Percentiles rank a stretch among this genome's conserved stretches.
Conservation (phyloP, 2,113 vertebrate genomes). For the Phrynosoma platyrhinos region DNA sequence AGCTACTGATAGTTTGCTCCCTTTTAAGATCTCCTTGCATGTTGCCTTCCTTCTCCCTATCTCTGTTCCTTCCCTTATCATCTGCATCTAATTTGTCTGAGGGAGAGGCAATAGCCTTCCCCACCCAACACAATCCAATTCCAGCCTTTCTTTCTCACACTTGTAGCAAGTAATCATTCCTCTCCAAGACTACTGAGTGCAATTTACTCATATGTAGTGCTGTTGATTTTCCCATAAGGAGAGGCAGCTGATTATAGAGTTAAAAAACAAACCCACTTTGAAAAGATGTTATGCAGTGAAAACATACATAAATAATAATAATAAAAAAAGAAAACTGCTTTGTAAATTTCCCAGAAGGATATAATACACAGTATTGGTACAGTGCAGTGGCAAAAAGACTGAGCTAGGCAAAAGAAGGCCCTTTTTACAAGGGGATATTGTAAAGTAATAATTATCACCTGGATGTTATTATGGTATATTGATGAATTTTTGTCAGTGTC, state of each 20-base stretch:
- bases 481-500: no score
- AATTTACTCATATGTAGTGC: not conserved
- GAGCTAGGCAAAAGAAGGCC: no score
- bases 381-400: no score
- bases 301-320: not conserved
- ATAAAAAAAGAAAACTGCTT: not conserved
- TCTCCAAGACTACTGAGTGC: not conserved
- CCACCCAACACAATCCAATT: not conserved
- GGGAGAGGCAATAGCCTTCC: not conserved
- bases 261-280: not conserved
- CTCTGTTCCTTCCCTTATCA: not conserved
- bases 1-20: fast-evolving
- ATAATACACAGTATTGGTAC: no score
- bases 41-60: not conserved
- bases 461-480: no score
- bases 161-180: not conserved
- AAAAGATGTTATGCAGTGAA: not conserved
- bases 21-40: not conserved
- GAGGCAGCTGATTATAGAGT: not conserved
- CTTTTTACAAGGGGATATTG: no score
- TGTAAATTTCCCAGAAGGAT: not conserved
- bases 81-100: not conserved
- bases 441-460: no score
- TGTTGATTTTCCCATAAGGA: not conserved
- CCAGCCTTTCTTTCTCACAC: not conserved